Percentiles rank a stretch among this genome's conserved stretches.
Conservation (phyloP, 2,797 vertebrate genomes). For the Aplochiton taeniatus region DNA sequence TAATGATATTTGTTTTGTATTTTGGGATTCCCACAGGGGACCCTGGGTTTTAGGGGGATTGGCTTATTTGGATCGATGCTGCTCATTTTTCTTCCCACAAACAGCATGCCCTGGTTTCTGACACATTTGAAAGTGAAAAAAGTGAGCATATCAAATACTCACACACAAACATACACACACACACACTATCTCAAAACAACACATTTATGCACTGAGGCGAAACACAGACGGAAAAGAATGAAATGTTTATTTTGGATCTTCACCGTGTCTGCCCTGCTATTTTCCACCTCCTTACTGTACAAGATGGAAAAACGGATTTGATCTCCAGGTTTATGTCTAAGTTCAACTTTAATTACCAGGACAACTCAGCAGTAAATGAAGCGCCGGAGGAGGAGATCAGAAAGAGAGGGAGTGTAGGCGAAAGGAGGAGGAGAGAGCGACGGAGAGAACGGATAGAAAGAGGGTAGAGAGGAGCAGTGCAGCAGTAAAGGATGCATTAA, state of each 20-base stretch:
- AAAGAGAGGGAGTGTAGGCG: constrained; percentile 18
- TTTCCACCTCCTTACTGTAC: neutral
- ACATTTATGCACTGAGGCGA: too few relatives aligned
- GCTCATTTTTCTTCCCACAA: constrained; percentile 27
- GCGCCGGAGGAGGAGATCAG: constrained; percentile 49
- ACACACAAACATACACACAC: neutral
- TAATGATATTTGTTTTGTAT: constrained; percentile 29
- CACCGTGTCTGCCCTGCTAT: neutral
- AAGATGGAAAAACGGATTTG: constrained; percentile 18
- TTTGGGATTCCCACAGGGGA: constrained; percentile 19
- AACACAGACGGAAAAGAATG: neutral
- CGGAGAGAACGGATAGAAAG: neutral
- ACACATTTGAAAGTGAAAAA: constrained; percentile 24
- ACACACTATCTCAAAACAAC: neutral
- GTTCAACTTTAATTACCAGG: constrained; percentile 64
- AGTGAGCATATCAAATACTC: constrained; percentile 14
- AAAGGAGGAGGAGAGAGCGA: neutral
- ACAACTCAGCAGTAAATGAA: constrained; percentile 56
- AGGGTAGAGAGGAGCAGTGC: constrained; percentile 32
- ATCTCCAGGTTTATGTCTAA: constrained; percentile 43
- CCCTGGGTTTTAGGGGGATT: constrained; percentile 20
- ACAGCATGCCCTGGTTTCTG: constrained; percentile 26
- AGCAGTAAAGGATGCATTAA: constrained; percentile 77
- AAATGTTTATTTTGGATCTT: neutral
- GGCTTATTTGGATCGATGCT: constrained; percentile 17